Base-by-base conservation (phyloP, 2,888 invertebrate genomes). In the Drosophila colorata region DNA sequence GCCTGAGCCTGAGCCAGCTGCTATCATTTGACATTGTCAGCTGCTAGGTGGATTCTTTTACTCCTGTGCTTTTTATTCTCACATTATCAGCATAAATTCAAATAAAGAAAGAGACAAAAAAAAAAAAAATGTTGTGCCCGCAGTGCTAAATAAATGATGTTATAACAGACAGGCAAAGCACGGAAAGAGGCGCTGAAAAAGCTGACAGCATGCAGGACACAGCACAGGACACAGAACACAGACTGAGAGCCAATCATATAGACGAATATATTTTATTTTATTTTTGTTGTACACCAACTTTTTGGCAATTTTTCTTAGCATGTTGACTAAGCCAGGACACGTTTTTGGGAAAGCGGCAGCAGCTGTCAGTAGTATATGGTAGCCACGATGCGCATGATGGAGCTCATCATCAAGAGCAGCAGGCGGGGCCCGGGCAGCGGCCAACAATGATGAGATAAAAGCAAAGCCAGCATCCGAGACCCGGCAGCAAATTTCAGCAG, bases 31-130 rank as follows among this genome's bases (percentile, higher is more conserved):
- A 68, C 76, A 76, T 69, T 72, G 66, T 76, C 73, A 73, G 44
- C 46, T 52, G 44, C 31, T 66, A 33, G 61, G 56, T 75, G 60
- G 20, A 51, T 60, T 55, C 43, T 37, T 56, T 25, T 43, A 11
- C 14, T 11, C 48, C 35, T 31, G 51, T 46, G 20, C 44, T 37
- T 51, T 64, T 68, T 57, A 69, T 60, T 31, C 71, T 41, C 84
- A 81, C 86, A 86, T 86, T 87, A 87, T 82, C 84, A 87, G 80
- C 87, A 81, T 83, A 87, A 87, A 85, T 86, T 85, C 84, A 86
- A 78, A 86, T 84, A 78, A 72, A 69, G 69, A 49, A 14, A 16
- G 28, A 43, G 31, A 11, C 20, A 33, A 37, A n/a, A 5, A 8
- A 20, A 31, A 48, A 67, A 59, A 48, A 43, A 49, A 61, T 57